These are phyloP conservation scores for Lerista edwardsae DNA, from an alignment of 2,797 vertebrate genomes.

Conservation along the genomic window DNA sequence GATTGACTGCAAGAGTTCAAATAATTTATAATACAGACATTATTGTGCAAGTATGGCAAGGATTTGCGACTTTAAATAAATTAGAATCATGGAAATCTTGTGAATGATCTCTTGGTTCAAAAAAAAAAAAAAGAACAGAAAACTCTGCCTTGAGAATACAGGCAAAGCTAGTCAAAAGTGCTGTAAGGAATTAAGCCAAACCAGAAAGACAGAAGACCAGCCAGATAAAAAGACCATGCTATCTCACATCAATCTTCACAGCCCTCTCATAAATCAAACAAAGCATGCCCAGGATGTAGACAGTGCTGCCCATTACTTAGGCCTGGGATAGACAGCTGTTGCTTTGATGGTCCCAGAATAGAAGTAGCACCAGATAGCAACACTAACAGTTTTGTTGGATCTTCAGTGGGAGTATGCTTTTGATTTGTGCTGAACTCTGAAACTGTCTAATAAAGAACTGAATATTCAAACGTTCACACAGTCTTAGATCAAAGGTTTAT, in stretches of 20 bases:
- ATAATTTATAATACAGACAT: conserved; percentile 56
- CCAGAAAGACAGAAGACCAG: not conserved
- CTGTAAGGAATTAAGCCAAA: conserved; percentile 26
- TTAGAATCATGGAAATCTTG: conserved; percentile 56
- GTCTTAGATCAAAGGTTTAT: conserved; percentile 34
- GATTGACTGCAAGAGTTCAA: conserved; percentile 59
- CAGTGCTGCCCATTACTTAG: not conserved
- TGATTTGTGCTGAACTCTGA: not conserved
- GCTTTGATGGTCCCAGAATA: not conserved
- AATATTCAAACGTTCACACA: conserved; percentile 12
- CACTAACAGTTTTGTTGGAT: not conserved
- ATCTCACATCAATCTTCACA: conserved; percentile 1
- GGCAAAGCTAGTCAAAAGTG: not conserved
- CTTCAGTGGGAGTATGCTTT: not conserved
- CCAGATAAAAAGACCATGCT: conserved; percentile 7
- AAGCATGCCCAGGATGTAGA: not conserved
- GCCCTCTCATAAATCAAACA: conserved; percentile 22
- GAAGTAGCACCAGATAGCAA: not conserved
- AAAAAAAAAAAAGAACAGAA: conserved; percentile 40
- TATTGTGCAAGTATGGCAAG: conserved; percentile 51
- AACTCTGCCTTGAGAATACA: not conserved
- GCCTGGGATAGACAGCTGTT: not conserved
- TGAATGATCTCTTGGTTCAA: conserved; percentile 34
- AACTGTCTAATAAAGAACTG: not conserved
- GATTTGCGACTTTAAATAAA: conserved; percentile 53